These are phyloP conservation scores for Nicator chloris DNA, from an alignment of 2,113 vertebrate species.

Conservation along the genomic window DNA sequence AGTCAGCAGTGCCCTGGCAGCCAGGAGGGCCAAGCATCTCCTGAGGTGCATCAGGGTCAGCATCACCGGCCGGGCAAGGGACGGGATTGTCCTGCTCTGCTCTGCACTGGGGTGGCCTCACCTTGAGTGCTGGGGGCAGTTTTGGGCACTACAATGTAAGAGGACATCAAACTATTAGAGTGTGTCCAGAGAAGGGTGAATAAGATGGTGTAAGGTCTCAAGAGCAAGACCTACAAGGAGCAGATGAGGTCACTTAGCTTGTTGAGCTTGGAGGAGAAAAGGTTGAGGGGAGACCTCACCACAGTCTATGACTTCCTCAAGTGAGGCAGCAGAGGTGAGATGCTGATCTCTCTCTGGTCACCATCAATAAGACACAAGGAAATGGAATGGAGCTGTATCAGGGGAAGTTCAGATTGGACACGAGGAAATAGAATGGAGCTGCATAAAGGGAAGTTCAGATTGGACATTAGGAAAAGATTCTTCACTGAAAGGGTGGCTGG, in stretches of 20 bases:
- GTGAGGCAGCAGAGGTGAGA: accelerated
- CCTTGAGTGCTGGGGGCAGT: accelerated
- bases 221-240: neutral
- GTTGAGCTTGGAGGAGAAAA: neutral
- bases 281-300: neutral
- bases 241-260: neutral
- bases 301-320: neutral
- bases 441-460: neutral
- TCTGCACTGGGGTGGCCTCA: accelerated
- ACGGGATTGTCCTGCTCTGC: accelerated
- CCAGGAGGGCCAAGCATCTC: accelerated
- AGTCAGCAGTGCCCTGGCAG: neutral
- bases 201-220: neutral
- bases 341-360: neutral
- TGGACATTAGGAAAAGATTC: neutral
- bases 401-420: neutral
- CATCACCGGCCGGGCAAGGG: accelerated
- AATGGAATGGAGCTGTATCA: neutral
- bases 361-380: neutral
- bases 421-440: neutral
- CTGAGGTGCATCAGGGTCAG: neutral
- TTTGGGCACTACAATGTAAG: neutral
- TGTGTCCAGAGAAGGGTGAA: neutral
- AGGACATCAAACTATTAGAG: neutral
- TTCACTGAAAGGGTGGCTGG: neutral